Evolutionary conservation across 2,888 invertebrate species (phyloP).

Genomic region (Craniophora ligustri): DNA sequence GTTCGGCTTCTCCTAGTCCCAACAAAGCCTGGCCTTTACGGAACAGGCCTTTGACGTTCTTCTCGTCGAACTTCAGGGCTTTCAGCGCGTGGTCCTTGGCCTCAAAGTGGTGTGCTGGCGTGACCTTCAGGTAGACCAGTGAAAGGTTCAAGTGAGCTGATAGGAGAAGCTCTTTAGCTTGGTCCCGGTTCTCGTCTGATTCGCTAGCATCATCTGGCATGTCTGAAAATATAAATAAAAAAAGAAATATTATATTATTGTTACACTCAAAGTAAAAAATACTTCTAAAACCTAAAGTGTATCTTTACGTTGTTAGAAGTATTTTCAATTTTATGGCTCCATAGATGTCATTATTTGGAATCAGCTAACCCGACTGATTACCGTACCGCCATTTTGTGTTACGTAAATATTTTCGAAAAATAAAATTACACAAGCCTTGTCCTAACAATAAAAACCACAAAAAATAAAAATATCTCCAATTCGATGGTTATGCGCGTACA

Average conservation of each 20-base stretch:
- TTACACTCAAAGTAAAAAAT: no score
- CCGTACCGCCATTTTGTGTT: no score
- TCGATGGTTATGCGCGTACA: no score
- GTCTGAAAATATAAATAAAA: constrained; percentile 58
- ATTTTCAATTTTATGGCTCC: no score
- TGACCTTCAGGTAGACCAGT: constrained; percentile 93
- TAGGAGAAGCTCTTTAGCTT: constrained; percentile 86
- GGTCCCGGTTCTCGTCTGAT: constrained; percentile 62
- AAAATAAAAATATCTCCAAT: no score
- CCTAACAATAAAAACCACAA: no score
- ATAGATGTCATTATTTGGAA: no score
- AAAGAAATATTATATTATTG: not conserved
- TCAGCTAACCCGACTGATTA: no score
- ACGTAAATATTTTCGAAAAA: no score
- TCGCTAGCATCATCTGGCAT: constrained; percentile 65
- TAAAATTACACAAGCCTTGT: no score
- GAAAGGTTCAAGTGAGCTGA: constrained; percentile 94
- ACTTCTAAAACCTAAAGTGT: no score
- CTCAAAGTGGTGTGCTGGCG: constrained; percentile 90
- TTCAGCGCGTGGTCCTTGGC: constrained; percentile 93
- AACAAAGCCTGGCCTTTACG: constrained; percentile 95
- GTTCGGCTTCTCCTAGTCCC: constrained; percentile 92
- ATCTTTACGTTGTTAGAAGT: no score
- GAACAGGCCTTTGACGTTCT: constrained; percentile 96
- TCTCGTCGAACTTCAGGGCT: constrained; percentile 92